Evolutionary conservation across 1,140 invertebrate genomes (phyloP), one percentile per base, ranked within the genome.

Genomic region (Nomia melanderi): DNA sequence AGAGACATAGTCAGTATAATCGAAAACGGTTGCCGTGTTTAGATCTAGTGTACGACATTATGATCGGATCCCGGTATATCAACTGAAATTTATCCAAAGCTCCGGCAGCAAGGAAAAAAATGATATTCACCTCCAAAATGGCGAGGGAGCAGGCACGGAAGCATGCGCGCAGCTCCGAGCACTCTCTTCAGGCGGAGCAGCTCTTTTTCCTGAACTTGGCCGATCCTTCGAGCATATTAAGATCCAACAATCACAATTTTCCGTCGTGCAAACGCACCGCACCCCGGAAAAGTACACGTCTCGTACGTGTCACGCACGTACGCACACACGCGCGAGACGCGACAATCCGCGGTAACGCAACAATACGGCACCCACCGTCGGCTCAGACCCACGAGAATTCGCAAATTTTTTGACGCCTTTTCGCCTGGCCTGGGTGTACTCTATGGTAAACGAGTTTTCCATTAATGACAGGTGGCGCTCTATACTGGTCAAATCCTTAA

Each of bases 51-150:
- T 69, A 27, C n/a, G 31, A 75, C 54, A 59, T 75, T 20, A 12
- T 11, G 31, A 14, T 29, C 39, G 27, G 29, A 41, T 44, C 27
- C 17, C 41, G 39, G 50, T 56, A 14, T 31, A 62, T 76, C 73
- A 50, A 71, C 41, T 44, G 23, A 50, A 72, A 65, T 74, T 66
- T 74, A 33, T 41, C 36, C 20, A 33, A 27, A 27, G n/a, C 31
- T 75, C 39, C 53, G 41, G 64, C 56, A 31, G 56, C 27, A 47
- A 66, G 75, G 59, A 78, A 78, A 86, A 86, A 85, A 87, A 87
- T 83, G 80, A 86, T 90, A 89, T 89, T 91, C 89, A 91, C 90
- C 90, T 90, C 88, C 88, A 91, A 91, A 91, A 91, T 91, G 90
- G 90, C 90, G 90, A 90, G 87, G 79, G 85, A 87, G 84, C 83